A percentile compares a stretch with the other conserved stretches of the same genome.
phyloP scores from a whole-genome alignment of 2,888 invertebrate species.

The Caenorhabditis japonica region DNA sequence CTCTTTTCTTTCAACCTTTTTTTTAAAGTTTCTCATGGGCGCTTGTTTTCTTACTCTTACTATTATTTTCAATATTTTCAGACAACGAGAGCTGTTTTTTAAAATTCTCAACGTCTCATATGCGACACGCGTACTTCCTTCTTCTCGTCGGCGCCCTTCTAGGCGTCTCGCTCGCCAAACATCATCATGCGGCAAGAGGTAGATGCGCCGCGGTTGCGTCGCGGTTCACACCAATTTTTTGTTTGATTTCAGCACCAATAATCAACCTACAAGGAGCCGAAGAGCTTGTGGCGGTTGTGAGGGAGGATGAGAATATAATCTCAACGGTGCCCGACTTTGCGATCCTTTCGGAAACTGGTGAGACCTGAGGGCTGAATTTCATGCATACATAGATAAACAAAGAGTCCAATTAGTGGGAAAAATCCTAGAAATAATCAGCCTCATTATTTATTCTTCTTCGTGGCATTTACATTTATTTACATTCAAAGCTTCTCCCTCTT shows the following conservation, averaged over 20 bases:
- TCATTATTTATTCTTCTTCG: slow-evolving; percentile 46
- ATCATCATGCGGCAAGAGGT: slow-evolving; percentile 50
- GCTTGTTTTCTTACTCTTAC: slow-evolving; percentile 9
- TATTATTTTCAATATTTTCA: too few relatives aligned
- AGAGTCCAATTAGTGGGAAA: slow-evolving; percentile 28
- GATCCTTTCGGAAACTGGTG: slow-evolving; percentile 73
- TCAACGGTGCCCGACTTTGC: slow-evolving; percentile 71
- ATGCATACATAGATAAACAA: background rate
- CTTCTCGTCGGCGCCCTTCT: slow-evolving; percentile 28
- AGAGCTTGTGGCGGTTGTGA: slow-evolving; percentile 66
- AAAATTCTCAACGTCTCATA: slow-evolving; percentile 14
- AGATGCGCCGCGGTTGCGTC: background rate
- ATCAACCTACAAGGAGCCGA: slow-evolving; percentile 75
- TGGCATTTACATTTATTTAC: slow-evolving; percentile 39
- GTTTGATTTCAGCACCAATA: slow-evolving; percentile 64
- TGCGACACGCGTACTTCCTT: slow-evolving; percentile 39
- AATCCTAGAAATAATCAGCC: slow-evolving; percentile 42
- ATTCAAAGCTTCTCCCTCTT: slow-evolving; percentile 11
- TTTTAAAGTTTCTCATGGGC: background rate
- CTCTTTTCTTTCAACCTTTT: background rate
- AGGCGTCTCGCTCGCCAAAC: slow-evolving; percentile 32
- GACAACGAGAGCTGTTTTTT: too few relatives aligned
- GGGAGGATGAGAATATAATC: slow-evolving; percentile 74
- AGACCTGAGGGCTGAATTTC: background rate
- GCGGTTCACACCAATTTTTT: background rate